Evolutionary conservation across 2,797 vertebrate species (phyloP), one percentile per base, ranked within the genome.

Genomic region (Melopsittacus undulatus): DNA sequence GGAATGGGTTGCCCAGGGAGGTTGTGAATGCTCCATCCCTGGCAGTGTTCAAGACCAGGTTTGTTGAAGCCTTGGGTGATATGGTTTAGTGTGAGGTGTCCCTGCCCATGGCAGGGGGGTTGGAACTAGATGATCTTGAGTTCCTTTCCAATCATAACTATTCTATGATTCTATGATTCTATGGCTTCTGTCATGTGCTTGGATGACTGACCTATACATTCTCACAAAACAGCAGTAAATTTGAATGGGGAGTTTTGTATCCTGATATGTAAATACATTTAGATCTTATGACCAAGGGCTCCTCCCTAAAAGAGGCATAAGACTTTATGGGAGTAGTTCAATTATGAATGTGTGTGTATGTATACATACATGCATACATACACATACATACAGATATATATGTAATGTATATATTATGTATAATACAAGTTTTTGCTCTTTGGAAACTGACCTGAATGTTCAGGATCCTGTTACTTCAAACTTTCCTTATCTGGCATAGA

Each of bases 181-280:
- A 4, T 0, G 0, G 74, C n/a, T 74, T 68, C 34, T 64, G 0
- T 77, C 18, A 18, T 54, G 27, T 69, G 24, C n/a, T 78, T 82
- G 22, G 51, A 34, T 63, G 22, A 26, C 36, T 82, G 78, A 36
- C n/a, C 32, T 63, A 11, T 36, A 10, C 19, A 22, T 62, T 46
- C 43, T 79, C 19, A 51, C 34, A 76, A 34, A 89, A 49, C 32
- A 72, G 2, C 32, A 27, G 20, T n/a, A 76, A 11, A 49, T 63
- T 73, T 57, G 24, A 40, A 27, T 10, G 24, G 30, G 8, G 2
- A 5, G 8, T 67, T 81, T 24, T 34, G 22, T 86, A n/a, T 46
- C 51, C 43, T 56, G 6, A 13, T 66, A 4, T 9, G 7, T 63
- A 66, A 84, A 34, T 49, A 40, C 13, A 11, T 24, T 64, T 43